phyloP scores from a whole-genome alignment of 2,888 invertebrate genomes.

The Acholoe squamosa region DNA sequence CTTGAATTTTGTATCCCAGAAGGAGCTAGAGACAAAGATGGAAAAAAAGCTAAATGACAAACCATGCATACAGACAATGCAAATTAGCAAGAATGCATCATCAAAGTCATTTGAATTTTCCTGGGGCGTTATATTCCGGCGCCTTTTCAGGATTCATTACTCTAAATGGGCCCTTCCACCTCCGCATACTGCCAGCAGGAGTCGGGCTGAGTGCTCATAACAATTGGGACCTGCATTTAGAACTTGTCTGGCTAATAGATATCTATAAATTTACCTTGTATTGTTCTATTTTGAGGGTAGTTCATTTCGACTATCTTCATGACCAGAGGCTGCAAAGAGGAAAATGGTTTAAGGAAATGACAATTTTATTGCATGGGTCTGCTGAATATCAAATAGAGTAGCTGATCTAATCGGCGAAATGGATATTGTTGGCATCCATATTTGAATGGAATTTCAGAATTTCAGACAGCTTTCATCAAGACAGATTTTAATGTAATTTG shows the following conservation, averaged over 20 bases:
- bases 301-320: neutral
- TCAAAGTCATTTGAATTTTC: neutral
- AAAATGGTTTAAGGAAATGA: neutral
- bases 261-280: neutral
- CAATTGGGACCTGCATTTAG: neutral
- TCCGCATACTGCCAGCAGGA: neutral
- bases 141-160: neutral
- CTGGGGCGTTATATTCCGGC: neutral
- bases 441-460: too few relatives aligned
- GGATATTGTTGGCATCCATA: too few relatives aligned
- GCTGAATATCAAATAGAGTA: too few relatives aligned
- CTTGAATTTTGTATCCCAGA: neutral
- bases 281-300: neutral
- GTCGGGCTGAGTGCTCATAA: neutral
- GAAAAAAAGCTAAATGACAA: constrained; percentile 10
- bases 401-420: too few relatives aligned
- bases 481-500: too few relatives aligned
- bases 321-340: neutral
- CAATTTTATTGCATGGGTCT: neutral
- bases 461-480: too few relatives aligned
- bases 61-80: constrained; percentile 44
- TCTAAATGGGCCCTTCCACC: neutral
- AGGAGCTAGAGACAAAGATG: neutral
- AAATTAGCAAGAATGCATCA: neutral
- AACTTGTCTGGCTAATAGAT: neutral